Conservation (phyloP, 2,113 vertebrate genomes). For the Sinocyclocheilus grahami region DNA sequence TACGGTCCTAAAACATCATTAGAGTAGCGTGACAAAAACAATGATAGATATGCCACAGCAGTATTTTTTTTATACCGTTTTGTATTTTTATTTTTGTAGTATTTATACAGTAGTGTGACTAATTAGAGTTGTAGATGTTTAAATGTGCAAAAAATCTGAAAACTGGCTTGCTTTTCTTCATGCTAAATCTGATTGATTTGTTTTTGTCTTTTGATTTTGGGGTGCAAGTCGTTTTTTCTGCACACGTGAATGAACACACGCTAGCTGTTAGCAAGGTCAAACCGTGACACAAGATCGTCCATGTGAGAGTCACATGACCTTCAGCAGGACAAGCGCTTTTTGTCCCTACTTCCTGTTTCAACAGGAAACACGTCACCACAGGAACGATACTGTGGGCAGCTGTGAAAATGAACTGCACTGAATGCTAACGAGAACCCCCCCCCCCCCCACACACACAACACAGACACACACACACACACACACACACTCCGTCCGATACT, state of each 20-base stretch:
- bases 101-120: background rate
- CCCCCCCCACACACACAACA: background rate
- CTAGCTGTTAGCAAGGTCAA: background rate
- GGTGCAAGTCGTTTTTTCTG: background rate
- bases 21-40: background rate
- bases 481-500: background rate
- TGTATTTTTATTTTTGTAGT: background rate
- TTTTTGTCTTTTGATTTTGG: background rate
- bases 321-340: background rate
- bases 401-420: background rate
- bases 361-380: background rate
- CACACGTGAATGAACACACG: background rate
- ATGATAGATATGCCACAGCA: background rate
- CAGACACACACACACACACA: background rate
- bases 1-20: background rate
- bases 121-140: background rate
- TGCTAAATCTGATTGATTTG: background rate
- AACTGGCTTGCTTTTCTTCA: background rate
- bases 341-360: slow-evolving; percentile 9
- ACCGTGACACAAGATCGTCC: background rate
- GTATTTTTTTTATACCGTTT: background rate
- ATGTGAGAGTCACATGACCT: background rate
- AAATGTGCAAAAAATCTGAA: background rate
- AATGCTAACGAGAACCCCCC: background rate
- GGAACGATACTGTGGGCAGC: background rate